Percentiles rank a stretch among this genome's conserved stretches.
phyloP scores from a whole-genome alignment of 2,888 invertebrate species.

The Zaprionus lineosus region DNA sequence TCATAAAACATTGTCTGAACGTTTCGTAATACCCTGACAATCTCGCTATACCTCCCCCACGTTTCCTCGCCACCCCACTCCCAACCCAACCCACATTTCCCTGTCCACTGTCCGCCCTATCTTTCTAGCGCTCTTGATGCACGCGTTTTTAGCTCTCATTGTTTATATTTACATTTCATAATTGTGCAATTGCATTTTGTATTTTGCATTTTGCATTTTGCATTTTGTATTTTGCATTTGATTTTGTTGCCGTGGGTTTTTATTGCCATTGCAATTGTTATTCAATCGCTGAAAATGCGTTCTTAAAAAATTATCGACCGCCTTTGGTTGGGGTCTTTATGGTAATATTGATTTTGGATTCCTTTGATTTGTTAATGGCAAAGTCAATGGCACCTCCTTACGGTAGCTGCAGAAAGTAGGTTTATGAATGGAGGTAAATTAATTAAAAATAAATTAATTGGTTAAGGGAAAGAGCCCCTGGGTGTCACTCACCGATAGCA shows the following conservation, averaged over 20 bases:
- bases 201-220: too few species aligned
- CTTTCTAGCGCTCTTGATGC: conserved; percentile 32
- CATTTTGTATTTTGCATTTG: conserved; percentile 57
- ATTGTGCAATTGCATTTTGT: conserved; percentile 42
- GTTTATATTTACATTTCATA: conserved; percentile 43
- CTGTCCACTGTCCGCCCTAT: background rate
- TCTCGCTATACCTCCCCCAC: background rate
- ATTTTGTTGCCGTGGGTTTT: conserved; percentile 36
- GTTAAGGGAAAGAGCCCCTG: too few species aligned
- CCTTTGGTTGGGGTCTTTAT: too few species aligned
- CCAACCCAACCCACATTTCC: background rate
- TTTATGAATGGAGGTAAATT: too few species aligned
- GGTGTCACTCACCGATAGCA: too few species aligned
- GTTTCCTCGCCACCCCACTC: background rate
- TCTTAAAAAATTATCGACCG: conserved; percentile 21
- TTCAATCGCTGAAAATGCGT: conserved; percentile 44
- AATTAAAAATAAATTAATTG: too few species aligned
- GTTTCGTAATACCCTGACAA: conserved; percentile 15
- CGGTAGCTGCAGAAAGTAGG: too few species aligned
- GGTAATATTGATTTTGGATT: too few species aligned
- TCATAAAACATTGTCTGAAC: conserved; percentile 22
- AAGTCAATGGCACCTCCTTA: too few species aligned
- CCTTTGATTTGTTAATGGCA: too few species aligned
- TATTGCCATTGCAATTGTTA: conserved; percentile 10
- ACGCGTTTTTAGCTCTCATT: conserved; percentile 31